Conservation (phyloP, 2,797 vertebrate genomes). For the Euthynnus affinis region DNA sequence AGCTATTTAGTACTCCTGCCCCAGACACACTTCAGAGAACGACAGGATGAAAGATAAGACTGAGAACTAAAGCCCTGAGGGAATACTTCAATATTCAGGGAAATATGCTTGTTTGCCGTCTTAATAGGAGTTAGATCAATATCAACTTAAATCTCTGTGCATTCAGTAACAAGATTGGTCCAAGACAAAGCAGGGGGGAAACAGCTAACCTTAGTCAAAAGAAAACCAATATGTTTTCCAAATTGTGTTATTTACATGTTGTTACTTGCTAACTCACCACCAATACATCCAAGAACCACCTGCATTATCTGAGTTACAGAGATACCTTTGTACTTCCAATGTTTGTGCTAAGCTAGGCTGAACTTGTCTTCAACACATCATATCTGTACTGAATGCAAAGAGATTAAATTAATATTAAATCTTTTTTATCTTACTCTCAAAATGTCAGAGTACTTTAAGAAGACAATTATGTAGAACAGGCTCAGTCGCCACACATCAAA, state of each 20-base stretch:
- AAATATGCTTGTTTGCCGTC: conserved; percentile 34
- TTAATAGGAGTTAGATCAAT: conserved; percentile 21
- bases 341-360: conserved; percentile 9
- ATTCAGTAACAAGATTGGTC: neutral
- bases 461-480: neutral
- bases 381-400: neutral
- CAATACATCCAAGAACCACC: neutral
- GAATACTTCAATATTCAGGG: conserved; percentile 3
- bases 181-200: neutral
- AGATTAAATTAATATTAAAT: neutral
- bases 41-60: conserved; percentile 22
- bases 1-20: conserved; percentile 22
- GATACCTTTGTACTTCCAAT: neutral
- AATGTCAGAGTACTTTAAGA: neutral
- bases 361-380: neutral
- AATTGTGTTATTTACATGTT: too few species aligned
- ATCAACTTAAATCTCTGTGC: conserved; percentile 11
- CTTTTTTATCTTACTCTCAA: conserved; percentile 1
- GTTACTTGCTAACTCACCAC: neutral
- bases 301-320: neutral
- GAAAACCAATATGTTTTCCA: neutral
- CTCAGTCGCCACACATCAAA: conserved; percentile 1
- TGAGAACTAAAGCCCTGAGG: conserved; percentile 12
- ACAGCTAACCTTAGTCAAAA: conserved; percentile 8
- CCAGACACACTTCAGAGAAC: neutral